Evolutionary conservation across 2,113 vertebrate genomes (phyloP).

Genomic region (Aegotheles bennettii): DNA sequence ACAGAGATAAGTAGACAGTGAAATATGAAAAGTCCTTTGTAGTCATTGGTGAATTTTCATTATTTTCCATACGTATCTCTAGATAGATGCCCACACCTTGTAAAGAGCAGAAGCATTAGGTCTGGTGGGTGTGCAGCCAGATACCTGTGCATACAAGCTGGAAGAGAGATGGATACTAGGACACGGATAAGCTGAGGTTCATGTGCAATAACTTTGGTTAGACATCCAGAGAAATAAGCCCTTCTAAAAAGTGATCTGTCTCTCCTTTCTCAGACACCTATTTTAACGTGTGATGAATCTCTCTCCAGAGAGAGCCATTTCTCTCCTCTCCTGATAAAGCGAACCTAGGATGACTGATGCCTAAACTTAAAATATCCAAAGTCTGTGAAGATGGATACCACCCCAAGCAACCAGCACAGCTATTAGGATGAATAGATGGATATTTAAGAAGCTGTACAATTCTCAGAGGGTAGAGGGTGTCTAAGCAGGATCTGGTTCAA

Average conservation of each 20-base stretch:
- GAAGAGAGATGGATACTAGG: not conserved
- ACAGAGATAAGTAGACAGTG: conserved; percentile 69
- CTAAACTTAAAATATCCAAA: not conserved
- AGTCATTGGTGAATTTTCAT: not conserved
- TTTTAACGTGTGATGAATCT: not conserved
- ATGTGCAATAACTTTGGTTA: not conserved
- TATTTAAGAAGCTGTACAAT: not conserved
- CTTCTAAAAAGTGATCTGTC: not conserved
- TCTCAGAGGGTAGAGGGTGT: not conserved
- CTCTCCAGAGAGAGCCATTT: not conserved
- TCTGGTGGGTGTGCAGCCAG: not conserved
- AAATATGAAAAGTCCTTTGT: conserved; percentile 11
- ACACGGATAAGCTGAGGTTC: not conserved
- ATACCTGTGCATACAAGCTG: not conserved
- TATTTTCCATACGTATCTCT: not conserved
- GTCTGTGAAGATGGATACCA: not conserved
- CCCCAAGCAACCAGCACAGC: not conserved
- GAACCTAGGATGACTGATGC: not conserved
- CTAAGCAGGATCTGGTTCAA: not conserved
- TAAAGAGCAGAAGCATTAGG: not conserved
- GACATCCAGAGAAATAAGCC: not conserved
- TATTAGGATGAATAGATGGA: not conserved
- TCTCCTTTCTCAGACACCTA: not conserved
- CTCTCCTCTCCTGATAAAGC: not conserved
- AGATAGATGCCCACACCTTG: not conserved